phyloP scores from a whole-genome alignment of 2,113 vertebrate genomes.

The Dromaius novaehollandiae region DNA sequence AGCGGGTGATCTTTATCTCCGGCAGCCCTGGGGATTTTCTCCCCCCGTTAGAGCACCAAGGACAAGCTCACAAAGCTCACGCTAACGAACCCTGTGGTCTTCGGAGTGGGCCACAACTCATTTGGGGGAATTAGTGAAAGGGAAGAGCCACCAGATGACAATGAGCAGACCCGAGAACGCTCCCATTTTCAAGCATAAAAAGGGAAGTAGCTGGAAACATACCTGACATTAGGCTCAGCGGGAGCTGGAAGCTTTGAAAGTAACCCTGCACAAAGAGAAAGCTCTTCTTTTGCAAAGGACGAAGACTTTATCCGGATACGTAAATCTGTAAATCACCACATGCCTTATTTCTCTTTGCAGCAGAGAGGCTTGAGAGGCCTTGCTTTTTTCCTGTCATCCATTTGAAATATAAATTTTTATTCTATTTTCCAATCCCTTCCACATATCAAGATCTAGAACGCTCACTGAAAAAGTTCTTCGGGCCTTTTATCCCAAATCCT shows the following conservation, averaged over 20 bases:
- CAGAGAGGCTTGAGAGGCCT: neutral
- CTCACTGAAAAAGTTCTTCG: constrained; percentile 18
- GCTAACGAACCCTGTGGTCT: constrained; percentile 60
- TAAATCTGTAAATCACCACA: constrained; percentile 50
- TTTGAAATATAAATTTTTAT: constrained; percentile 26
- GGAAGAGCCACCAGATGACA: constrained; percentile 60
- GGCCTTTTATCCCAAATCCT: constrained; percentile 3
- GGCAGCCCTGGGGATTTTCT: constrained; percentile 59
- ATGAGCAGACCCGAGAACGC: constrained; percentile 53
- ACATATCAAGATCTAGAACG: neutral
- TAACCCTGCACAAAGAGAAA: constrained; percentile 49
- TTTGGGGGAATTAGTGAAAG: constrained; percentile 63
- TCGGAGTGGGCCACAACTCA: constrained; percentile 46
- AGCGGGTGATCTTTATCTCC: constrained; percentile 68
- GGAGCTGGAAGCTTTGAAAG: constrained; percentile 56
- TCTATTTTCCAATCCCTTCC: neutral
- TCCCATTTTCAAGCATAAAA: constrained; percentile 62
- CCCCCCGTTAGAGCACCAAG: constrained; percentile 51
- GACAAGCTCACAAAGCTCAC: constrained; percentile 47
- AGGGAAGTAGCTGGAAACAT: constrained; percentile 57
- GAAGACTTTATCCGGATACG: constrained; percentile 43
- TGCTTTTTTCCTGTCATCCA: neutral
- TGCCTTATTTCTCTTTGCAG: constrained; percentile 48
- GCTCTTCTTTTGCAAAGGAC: constrained; percentile 55
- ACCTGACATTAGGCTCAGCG: constrained; percentile 53